A percentile compares a stretch with the other conserved stretches of the same genome.
These are phyloP conservation scores for Tokudaia tokunoshimensis DNA, from an alignment of 2,797 vertebrate species.

Conservation along the genomic window DNA sequence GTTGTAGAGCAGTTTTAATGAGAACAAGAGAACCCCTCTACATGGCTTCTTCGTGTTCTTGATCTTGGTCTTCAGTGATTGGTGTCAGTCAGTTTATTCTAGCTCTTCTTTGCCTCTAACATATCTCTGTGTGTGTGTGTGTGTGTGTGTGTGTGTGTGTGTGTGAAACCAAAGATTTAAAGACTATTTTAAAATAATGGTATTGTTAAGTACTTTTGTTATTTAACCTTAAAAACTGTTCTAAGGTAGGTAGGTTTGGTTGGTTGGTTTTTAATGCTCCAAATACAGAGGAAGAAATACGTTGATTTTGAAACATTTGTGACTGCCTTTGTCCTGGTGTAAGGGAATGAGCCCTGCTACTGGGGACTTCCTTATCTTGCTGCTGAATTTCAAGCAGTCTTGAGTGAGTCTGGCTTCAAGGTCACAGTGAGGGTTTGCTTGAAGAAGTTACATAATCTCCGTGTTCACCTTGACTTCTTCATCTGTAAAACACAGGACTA, in stretches of 20 bases:
- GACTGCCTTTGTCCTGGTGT: not conserved
- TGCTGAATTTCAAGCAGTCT: not conserved
- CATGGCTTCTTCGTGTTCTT: not conserved
- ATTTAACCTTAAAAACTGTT: slow-evolving; percentile 29
- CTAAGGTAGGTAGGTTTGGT: not conserved
- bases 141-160: not conserved
- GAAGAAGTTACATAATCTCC: not conserved
- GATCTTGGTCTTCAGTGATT: fast-evolving
- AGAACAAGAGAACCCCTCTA: not conserved
- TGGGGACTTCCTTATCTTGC: not conserved
- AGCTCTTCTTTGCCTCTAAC: not conserved
- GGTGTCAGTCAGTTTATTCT: not conserved
- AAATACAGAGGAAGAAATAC: not conserved
- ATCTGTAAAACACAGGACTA: not conserved
- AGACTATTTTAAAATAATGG: slow-evolving; percentile 13
- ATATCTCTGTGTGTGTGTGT: too few species aligned
- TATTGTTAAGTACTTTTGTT: not conserved
- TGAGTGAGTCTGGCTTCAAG: slow-evolving; percentile 2
- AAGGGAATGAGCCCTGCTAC: not conserved
- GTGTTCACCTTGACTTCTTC: not conserved
- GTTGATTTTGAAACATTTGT: not conserved
- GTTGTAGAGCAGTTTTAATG: not conserved
- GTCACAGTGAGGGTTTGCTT: not conserved
- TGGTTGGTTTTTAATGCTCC: slow-evolving; percentile 1
- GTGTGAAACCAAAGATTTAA: not conserved